A percentile compares a stretch with the other conserved stretches of the same genome.
phyloP scores from a whole-genome alignment of 2,797 vertebrate species.

The Oreochromis grahami region DNA sequence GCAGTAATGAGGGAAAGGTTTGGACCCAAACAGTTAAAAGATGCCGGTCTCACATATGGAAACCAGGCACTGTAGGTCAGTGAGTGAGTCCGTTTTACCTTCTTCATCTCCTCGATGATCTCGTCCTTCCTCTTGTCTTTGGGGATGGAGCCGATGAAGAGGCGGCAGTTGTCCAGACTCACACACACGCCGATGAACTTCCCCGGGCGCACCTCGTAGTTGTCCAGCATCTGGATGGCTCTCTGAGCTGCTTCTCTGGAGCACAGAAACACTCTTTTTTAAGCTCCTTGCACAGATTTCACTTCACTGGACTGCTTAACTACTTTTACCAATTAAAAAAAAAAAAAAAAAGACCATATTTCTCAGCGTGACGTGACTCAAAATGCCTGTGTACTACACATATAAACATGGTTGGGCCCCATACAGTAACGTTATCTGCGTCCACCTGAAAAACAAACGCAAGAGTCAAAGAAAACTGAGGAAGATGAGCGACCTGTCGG shows the following conservation, averaged over 20 bases:
- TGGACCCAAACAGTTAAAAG: neutral
- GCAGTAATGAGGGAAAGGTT: neutral
- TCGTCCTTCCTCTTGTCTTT: conserved; percentile 93
- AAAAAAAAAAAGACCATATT: neutral
- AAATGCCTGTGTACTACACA: neutral
- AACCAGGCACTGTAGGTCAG: neutral
- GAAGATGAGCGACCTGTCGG: conserved; percentile 61
- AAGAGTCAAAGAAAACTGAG: neutral
- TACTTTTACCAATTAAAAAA: neutral
- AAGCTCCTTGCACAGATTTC: neutral
- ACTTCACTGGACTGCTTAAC: neutral
- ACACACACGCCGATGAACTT: conserved; percentile 93
- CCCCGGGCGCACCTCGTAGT: conserved; percentile 88
- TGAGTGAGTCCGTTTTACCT: conserved; percentile 5
- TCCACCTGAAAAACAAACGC: neutral
- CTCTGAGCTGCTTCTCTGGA: conserved; percentile 82
- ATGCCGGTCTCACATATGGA: neutral
- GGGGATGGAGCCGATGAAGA: conserved; percentile 93
- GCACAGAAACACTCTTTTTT: neutral
- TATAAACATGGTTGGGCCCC: neutral
- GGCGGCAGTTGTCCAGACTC: conserved; percentile 93
- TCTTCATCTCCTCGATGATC: conserved; percentile 87
- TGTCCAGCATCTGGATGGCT: conserved; percentile 89
- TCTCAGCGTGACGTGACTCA: neutral
- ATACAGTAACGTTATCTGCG: neutral